Evolutionary conservation across 1,140 invertebrate genomes (phyloP).

Genomic region (Caenorhabditis latens): DNA sequence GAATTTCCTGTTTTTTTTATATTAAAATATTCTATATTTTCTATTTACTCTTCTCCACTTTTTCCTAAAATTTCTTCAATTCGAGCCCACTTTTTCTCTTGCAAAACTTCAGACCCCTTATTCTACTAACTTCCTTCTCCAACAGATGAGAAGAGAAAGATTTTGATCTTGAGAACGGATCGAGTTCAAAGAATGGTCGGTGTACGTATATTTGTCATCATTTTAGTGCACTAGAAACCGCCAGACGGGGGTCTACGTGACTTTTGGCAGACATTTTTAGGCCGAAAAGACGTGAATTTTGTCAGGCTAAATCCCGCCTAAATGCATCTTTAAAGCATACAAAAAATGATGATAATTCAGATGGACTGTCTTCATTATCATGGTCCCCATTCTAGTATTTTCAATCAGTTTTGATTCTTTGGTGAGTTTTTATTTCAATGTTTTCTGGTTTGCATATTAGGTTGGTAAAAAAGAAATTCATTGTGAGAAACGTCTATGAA

Average conservation of each 20-base stretch:
- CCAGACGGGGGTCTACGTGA: constrained; percentile 36
- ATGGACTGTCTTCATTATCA: not conserved
- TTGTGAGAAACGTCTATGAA: too few relatives aligned
- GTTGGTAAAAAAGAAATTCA: too few relatives aligned
- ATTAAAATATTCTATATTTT: too few relatives aligned
- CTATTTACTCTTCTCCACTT: too few relatives aligned
- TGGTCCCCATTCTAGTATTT: not conserved
- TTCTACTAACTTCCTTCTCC: too few relatives aligned
- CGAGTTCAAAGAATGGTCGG: constrained; percentile 24
- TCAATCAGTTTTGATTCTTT: not conserved
- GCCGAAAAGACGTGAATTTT: constrained; percentile 4
- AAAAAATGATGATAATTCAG: constrained; percentile 15
- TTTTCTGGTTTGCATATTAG: not conserved
- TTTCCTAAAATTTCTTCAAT: too few relatives aligned
- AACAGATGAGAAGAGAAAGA: not conserved
- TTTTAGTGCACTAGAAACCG: constrained; percentile 51
- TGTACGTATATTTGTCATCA: constrained; percentile 18
- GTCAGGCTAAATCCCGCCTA: not conserved
- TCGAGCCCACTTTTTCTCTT: too few relatives aligned
- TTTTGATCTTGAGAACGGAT: not conserved
- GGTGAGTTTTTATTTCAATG: not conserved
- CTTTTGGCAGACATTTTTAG: not conserved
- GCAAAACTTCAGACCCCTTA: too few relatives aligned
- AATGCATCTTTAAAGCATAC: not conserved
- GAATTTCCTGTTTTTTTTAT: too few relatives aligned